Conservation (phyloP, 2,113 vertebrate species). For the Chloroceryle aenea region DNA sequence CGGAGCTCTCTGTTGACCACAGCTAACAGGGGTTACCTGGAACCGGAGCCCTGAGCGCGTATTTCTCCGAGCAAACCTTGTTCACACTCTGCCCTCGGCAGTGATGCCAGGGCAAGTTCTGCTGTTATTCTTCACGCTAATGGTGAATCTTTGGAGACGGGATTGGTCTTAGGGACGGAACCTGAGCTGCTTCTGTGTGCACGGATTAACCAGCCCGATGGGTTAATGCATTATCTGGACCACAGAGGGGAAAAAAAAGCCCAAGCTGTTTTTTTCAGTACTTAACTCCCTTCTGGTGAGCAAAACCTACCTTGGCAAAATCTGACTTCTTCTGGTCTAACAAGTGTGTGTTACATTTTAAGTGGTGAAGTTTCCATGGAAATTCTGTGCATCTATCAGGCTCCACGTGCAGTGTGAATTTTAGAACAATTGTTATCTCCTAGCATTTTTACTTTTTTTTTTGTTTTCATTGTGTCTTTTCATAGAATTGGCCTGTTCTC, state of each 20-base stretch:
- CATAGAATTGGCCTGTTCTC: not conserved
- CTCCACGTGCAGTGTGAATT: not conserved
- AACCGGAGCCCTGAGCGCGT: not conserved
- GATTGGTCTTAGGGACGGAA: not conserved
- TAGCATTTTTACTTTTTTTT: not conserved
- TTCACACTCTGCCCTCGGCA: not conserved
- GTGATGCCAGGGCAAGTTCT: not conserved
- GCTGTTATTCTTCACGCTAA: rapidly evolving
- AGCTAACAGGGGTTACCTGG: not conserved
- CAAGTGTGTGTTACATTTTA: not conserved
- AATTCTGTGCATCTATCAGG: conserved; percentile 3
- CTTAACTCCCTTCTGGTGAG: not conserved
- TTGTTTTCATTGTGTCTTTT: not conserved
- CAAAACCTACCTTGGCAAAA: conserved; percentile 19
- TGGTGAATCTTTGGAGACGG: rapidly evolving
- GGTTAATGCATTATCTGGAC: not conserved
- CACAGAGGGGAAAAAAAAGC: not conserved
- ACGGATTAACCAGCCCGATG: not conserved
- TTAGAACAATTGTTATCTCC: not conserved
- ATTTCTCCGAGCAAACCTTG: not conserved
- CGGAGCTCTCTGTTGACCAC: not conserved
- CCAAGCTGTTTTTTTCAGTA: not conserved
- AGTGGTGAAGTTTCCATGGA: conserved; percentile 60
- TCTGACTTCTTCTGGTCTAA: not conserved
- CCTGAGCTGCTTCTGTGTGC: not conserved